These are phyloP conservation scores for Lithodes maja DNA, from an alignment of 2,888 invertebrate species.

Conservation along the genomic window DNA sequence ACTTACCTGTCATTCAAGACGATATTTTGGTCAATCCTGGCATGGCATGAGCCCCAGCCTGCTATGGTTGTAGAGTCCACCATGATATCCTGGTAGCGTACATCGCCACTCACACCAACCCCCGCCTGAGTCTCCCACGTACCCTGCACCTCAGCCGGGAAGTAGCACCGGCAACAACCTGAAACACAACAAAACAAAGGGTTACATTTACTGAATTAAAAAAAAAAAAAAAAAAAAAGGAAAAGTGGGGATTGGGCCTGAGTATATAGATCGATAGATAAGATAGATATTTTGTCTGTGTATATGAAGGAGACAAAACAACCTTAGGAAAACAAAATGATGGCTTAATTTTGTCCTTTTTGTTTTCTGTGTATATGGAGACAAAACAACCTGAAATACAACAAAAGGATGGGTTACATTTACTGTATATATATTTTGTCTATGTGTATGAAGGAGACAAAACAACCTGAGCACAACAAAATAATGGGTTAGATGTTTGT, in stretches of 20 bases:
- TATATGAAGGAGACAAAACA: no score
- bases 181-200: not conserved
- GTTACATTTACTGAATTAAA: not conserved
- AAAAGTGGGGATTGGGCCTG: not conserved
- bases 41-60: not conserved
- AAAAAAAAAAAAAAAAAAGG: not conserved
- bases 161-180: not conserved
- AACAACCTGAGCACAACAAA: no score
- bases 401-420: no score
- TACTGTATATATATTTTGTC: no score
- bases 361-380: no score
- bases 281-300: no score
- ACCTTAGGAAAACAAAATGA: no score
- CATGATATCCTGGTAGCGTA: not conserved
- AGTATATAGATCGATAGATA: not conserved
- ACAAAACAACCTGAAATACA: no score
- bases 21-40: not conserved
- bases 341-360: no score
- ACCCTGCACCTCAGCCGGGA: constrained; percentile 2
- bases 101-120: not conserved
- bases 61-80: not conserved
- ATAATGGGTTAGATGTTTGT: no score
- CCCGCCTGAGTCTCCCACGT: not conserved
- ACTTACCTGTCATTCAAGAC: not conserved
- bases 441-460: no score